Percentiles rank a stretch among this genome's conserved stretches.
These are phyloP conservation scores for Epizoanthus illoricatus DNA, from an alignment of 92 coral and sea anemone genomes.

Conservation along the genomic window DNA sequence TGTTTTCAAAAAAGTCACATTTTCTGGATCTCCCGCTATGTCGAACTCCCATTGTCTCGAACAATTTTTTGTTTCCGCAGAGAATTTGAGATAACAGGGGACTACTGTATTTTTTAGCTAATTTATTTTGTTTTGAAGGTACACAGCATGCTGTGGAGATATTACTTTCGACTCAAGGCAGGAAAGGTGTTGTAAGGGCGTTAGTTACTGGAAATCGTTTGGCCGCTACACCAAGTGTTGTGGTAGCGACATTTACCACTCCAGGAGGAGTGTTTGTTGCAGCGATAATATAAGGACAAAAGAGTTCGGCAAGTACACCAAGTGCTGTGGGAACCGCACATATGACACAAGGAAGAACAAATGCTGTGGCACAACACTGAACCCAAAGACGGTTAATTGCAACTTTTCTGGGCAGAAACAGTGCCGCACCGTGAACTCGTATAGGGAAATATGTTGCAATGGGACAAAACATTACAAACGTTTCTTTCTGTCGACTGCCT, in stretches of 20 bases:
- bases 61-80: no score
- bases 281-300: neutral
- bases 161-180: neutral
- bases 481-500: neutral
- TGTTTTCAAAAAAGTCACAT: no score
- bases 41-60: no score
- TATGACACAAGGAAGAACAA: conserved; percentile 2
- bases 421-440: neutral
- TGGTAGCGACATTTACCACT: neutral
- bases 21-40: no score
- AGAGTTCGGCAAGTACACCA: neutral
- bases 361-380: neutral
- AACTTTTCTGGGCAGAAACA: neutral
- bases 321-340: neutral
- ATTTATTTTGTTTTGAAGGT: neutral
- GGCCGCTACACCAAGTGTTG: conserved; percentile 24
- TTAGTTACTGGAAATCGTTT: neutral
- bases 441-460: neutral
- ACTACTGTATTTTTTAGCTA: neutral
- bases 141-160: conserved; percentile 20
- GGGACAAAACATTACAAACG: neutral
- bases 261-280: conserved; percentile 7
- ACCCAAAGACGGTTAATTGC: neutral
- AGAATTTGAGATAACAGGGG: no score
- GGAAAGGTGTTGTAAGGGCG: conserved; percentile 1